Percentiles rank a stretch among this genome's conserved stretches.
Conservation (phyloP, 2,113 vertebrate genomes). For the Murina feae region DNA sequence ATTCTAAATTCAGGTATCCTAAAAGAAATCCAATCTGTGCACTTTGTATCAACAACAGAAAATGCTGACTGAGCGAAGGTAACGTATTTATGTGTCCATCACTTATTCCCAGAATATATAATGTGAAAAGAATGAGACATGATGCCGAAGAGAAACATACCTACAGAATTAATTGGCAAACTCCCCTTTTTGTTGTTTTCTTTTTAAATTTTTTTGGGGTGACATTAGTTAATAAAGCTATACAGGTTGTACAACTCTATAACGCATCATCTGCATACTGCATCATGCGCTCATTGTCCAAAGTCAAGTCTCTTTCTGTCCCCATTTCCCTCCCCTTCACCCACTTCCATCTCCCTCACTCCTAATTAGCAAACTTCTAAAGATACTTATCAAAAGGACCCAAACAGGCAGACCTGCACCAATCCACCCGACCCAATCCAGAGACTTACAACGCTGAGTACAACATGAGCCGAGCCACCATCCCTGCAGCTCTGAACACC, state of each 20-base stretch:
- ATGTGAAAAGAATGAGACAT: constrained; percentile 37
- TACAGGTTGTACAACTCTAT: neutral
- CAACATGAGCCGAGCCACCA: constrained; percentile 64
- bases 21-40: constrained; percentile 48
- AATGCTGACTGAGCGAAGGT: constrained; percentile 49
- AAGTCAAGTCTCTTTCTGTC: neutral
- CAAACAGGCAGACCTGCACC: constrained; percentile 52
- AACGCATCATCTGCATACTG: neutral
- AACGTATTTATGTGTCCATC: constrained; percentile 33
- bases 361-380: constrained; percentile 43
- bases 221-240: neutral
- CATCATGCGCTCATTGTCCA: neutral
- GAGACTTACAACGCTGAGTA: too few species aligned
- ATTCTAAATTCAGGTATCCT: constrained; percentile 53
- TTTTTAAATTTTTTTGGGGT: neutral
- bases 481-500: constrained; percentile 40
- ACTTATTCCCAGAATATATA: constrained; percentile 42
- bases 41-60: constrained; percentile 49
- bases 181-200: neutral
- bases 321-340: neutral
- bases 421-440: constrained; percentile 59
- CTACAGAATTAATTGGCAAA: constrained; percentile 52
- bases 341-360: neutral
- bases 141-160: constrained; percentile 48
- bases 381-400: constrained; percentile 39